Conservation (phyloP, 2,888 invertebrate genomes). For the Oxytorus armatus region DNA sequence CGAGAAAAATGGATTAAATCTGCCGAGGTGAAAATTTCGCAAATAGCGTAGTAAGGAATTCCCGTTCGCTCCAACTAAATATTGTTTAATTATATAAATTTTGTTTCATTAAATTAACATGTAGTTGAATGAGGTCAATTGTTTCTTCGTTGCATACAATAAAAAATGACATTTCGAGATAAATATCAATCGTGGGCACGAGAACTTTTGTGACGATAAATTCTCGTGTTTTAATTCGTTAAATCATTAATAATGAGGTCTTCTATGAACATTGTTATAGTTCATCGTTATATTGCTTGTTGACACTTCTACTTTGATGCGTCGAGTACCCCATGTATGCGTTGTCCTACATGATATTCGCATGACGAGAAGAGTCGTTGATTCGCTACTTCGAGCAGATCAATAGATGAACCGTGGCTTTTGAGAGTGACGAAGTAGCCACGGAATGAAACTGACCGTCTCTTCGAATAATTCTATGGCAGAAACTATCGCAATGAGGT, state of each 20-base stretch:
- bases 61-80: too few species aligned
- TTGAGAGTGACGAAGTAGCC: constrained; percentile 8
- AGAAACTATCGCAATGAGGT: neutral
- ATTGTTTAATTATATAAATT: too few species aligned
- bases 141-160: too few species aligned
- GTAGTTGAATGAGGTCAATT: too few species aligned
- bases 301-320: constrained; percentile 23
- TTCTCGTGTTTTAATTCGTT: neutral
- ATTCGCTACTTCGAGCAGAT: constrained; percentile 26
- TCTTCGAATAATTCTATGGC: neutral
- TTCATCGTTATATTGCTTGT: constrained; percentile 41
- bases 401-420: constrained; percentile 31
- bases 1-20: too few species aligned
- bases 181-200: neutral
- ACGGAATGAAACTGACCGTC: constrained; percentile 6
- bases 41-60: too few species aligned
- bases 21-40: too few species aligned
- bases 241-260: constrained; percentile 13
- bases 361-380: constrained; percentile 36
- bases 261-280: constrained; percentile 18
- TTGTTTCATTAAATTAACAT: too few species aligned
- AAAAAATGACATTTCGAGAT: neutral
- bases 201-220: neutral
- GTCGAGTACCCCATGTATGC: constrained; percentile 39
- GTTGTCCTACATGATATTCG: constrained; percentile 48